A percentile compares a stretch with the other conserved stretches of the same genome.
Evolutionary conservation across 2,797 vertebrate genomes (phyloP).

Genomic region (Sebastes diploproa): DNA sequence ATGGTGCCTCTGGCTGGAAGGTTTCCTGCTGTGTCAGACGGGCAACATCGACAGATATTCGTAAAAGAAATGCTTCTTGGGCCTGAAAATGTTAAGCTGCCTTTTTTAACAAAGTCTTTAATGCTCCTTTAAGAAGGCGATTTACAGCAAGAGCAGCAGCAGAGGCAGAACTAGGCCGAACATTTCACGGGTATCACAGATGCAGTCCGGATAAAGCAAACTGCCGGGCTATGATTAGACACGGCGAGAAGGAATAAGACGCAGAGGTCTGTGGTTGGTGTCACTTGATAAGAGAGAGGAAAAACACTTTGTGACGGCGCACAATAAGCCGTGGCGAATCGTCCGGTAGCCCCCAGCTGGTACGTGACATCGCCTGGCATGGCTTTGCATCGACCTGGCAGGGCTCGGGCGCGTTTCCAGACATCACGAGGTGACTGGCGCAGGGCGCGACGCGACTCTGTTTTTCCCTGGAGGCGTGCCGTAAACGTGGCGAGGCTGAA

Average conservation of each 20-base stretch:
- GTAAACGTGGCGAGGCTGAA: constrained; percentile 1
- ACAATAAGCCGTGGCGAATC: constrained; percentile 29
- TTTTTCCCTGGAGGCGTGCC: constrained; percentile 24
- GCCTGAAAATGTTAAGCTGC: constrained; percentile 8
- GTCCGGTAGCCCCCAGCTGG: constrained; percentile 47
- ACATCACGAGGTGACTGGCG: constrained; percentile 23
- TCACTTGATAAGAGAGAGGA: constrained; percentile 29
- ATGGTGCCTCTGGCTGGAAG: neutral
- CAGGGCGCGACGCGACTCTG: neutral
- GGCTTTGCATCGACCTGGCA: constrained; percentile 23
- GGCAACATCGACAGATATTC: neutral
- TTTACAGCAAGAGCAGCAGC: neutral
- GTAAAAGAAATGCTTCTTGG: neutral
- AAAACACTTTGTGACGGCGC: constrained; percentile 37
- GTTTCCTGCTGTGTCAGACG: neutral
- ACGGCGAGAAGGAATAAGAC: constrained; percentile 13
- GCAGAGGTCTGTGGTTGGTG: constrained; percentile 37
- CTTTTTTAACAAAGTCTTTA: constrained; percentile 4
- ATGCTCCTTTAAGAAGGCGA: constrained; percentile 5
- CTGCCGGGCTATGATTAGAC: constrained; percentile 52
- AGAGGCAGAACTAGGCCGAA: constrained; percentile 51
- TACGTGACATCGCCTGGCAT: constrained; percentile 35
- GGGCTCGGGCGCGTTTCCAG: constrained; percentile 16
- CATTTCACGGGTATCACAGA: constrained; percentile 62
- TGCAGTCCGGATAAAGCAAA: constrained; percentile 51